Conservation (phyloP, 2,797 vertebrate species). For the Dicrostonyx torquatus region DNA sequence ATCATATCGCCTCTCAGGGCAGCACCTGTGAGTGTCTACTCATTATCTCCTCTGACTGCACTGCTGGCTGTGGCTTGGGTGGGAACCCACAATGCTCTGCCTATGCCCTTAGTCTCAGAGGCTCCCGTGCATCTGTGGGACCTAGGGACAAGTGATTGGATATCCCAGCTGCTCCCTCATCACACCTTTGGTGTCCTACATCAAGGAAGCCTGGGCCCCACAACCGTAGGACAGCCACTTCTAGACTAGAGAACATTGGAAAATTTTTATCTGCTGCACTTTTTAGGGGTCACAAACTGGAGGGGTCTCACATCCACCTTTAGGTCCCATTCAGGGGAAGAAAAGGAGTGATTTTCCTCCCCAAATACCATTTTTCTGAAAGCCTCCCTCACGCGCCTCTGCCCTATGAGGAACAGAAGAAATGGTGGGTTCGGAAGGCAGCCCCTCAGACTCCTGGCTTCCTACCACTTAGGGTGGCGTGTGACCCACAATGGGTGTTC, state of each 20-base stretch:
- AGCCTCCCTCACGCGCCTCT: background rate
- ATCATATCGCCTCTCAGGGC: background rate
- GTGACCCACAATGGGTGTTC: rapidly evolving
- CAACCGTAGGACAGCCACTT: background rate
- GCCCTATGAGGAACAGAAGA: background rate
- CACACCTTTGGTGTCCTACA: rapidly evolving
- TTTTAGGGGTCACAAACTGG: background rate
- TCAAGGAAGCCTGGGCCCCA: background rate
- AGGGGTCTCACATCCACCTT: background rate
- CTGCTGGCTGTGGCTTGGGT: rapidly evolving
- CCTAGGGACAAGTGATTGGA: background rate
- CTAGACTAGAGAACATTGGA: background rate
- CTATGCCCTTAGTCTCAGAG: background rate
- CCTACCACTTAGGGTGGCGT: background rate
- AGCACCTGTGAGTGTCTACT: background rate
- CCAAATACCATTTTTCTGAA: background rate
- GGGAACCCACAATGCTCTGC: background rate
- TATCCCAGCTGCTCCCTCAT: background rate
- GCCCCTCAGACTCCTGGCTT: background rate
- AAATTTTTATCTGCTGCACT: background rate
- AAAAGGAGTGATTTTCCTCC: background rate
- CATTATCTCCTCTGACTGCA: background rate
- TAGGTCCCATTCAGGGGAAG: background rate
- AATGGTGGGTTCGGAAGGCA: background rate
- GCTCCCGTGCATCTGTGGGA: no score